phyloP scores from a whole-genome alignment of 2,113 vertebrate species.

The Elephantulus edwardii region DNA sequence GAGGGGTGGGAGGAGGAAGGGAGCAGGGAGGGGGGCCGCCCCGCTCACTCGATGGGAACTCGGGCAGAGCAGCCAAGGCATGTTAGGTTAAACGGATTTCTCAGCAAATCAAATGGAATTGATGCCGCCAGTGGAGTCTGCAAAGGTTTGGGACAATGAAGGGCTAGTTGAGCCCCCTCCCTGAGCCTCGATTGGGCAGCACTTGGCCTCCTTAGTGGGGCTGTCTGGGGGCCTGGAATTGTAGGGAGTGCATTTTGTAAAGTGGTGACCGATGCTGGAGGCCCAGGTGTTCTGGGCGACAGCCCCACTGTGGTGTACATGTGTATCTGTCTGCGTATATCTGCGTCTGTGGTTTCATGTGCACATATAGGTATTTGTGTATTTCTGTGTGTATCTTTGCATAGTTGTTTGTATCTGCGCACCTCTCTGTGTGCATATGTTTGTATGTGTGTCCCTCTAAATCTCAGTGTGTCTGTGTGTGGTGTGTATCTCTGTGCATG shows the following conservation, averaged over 20 bases:
- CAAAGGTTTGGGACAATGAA: not conserved
- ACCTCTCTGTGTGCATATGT: not conserved
- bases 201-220: not conserved
- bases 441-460: fast-evolving
- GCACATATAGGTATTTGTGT: no score
- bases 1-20: not conserved
- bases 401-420: not conserved
- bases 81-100: not conserved
- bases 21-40: fast-evolving
- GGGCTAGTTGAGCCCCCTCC: no score
- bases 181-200: not conserved
- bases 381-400: not conserved
- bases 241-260: not conserved
- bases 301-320: not conserved
- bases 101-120: not conserved
- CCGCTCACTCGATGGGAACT: not conserved
- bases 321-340: fast-evolving
- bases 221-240: not conserved
- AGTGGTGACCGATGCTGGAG: not conserved
- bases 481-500: not conserved
- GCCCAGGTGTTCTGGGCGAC: no score
- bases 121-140: fast-evolving
- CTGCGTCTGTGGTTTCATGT: no score
- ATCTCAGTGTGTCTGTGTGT: not conserved
- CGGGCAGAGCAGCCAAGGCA: no score